Evolutionary conservation across 2,888 invertebrate genomes (phyloP), one percentile per base, ranked within the genome.

Genomic region (Pandemis heparana): DNA sequence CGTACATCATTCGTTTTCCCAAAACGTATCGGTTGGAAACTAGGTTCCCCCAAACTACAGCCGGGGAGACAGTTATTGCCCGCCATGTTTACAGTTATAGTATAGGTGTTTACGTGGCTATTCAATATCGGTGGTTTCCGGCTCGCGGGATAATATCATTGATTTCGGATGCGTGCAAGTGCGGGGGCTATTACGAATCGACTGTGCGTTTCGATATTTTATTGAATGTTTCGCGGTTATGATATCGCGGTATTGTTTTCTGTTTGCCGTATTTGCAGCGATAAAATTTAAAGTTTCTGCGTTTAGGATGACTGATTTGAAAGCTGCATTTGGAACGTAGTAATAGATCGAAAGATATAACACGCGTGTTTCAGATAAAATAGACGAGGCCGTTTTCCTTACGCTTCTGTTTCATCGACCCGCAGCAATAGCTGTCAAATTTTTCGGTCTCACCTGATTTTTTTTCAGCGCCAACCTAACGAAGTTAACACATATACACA

Each of bases 81-180:
- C 12, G n/a, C 23, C 23, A 32, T 51, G 48, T 51, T 14, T 63
- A 67, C 53, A 53, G 61, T 67, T 62, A 43, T 12, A 12, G 43
- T 12, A 62, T 61, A 62, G 61, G 38, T 18, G 56, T 32, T 46
- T 63, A 43, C 72, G 72, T 68, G 38, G 67, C 63, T 56, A 72
- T 72, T 72, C 72, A 67, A 72, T 72, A 72, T 72, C 72, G 62
- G 53, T 39, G 56, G 56, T 68, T 72, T 71, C 67, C 72, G 62
- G 59, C 59, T 62, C 56, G 41, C 66, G 16, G 61, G 56, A 72
- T 72, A 67, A 72, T 72, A 67, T 62, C 62, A 72, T 72, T 56
- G 72, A 72, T 63, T 67, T 68, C 63, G 53, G 66, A 71, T 67
- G 67, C 72, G 56, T 56, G 65, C 38, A 18, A 71, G 46, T 71